These are phyloP conservation scores for Drosophila nr. perissopoda DNA, from an alignment of 2,888 invertebrate genomes.

Conservation along the genomic window DNA sequence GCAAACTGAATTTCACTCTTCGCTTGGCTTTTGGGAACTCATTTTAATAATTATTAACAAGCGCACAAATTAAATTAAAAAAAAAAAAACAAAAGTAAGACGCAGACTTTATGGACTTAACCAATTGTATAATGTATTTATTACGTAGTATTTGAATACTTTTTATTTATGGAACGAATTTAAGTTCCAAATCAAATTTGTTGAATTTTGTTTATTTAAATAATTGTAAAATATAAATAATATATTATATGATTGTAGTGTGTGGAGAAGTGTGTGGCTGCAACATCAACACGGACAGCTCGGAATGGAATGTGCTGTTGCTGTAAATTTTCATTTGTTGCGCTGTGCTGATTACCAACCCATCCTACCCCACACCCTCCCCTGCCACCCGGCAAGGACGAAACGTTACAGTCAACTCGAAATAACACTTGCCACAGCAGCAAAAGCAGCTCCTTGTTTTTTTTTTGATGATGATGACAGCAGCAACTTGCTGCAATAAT, in stretches of 20 bases:
- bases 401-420: slow-evolving; percentile 63
- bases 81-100: slow-evolving; percentile 22
- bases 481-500: slow-evolving; percentile 56
- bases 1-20: slow-evolving; percentile 34
- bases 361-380: slow-evolving; percentile 7
- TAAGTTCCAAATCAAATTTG: background rate
- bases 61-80: slow-evolving; percentile 63
- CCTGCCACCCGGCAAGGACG: background rate
- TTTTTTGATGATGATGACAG: slow-evolving; percentile 74
- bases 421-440: slow-evolving; percentile 60
- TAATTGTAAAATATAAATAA: background rate
- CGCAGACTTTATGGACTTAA: background rate
- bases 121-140: background rate
- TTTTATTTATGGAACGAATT: too few species aligned
- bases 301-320: slow-evolving; percentile 42
- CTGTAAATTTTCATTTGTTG: slow-evolving; percentile 70
- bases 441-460: slow-evolving; percentile 44
- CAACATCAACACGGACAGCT: slow-evolving; percentile 34
- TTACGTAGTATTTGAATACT: background rate
- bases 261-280: background rate
- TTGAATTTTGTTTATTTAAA: background rate
- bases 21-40: slow-evolving; percentile 3
- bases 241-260: too few species aligned
- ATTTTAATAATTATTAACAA: slow-evolving; percentile 50
- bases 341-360: slow-evolving; percentile 44